Evolutionary conservation across 2,797 vertebrate species (phyloP).

Genomic region (Spinibarbus caldwelli): DNA sequence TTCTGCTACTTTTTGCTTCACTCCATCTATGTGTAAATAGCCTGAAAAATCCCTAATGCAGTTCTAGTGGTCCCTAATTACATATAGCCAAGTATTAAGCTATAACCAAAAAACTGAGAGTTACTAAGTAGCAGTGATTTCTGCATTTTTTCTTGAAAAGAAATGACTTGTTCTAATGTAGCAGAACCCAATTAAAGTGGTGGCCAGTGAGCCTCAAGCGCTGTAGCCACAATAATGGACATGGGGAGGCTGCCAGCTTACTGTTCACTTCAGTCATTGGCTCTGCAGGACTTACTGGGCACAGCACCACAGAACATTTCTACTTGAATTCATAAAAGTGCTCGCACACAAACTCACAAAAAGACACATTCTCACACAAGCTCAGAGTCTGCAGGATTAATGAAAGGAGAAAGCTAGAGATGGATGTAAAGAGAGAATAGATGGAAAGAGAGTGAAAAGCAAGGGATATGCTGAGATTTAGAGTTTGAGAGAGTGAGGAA

Average conservation of each 20-base stretch:
- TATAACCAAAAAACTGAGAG: not conserved
- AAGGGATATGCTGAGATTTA: conserved; percentile 54
- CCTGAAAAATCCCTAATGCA: not conserved
- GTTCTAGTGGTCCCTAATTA: not conserved
- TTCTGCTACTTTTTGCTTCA: not conserved
- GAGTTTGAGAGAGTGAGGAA: conserved; percentile 20
- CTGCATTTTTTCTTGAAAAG: not conserved
- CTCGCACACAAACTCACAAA: not conserved
- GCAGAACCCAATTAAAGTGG: conserved; percentile 35
- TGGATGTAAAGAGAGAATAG: conserved; percentile 15
- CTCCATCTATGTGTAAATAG: not conserved
- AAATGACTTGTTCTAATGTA: conserved; percentile 22
- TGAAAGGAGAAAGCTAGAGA: not conserved
- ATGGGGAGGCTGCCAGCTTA: conserved; percentile 1
- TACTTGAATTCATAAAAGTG: conserved; percentile 12
- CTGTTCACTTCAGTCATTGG: conserved; percentile 18
- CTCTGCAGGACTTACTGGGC: not conserved
- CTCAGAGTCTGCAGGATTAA: conserved; percentile 4
- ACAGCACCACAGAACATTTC: conserved; percentile 16
- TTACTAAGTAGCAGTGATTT: not conserved
- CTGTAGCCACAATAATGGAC: conserved; percentile 3
- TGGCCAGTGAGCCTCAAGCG: conserved; percentile 14
- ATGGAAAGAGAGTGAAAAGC: conserved; percentile 9
- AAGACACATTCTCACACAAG: conserved; percentile 1
- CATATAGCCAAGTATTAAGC: no score